Evolutionary conservation across 2,113 vertebrate genomes (phyloP).

Genomic region (Limnothrissa miodon): DNA sequence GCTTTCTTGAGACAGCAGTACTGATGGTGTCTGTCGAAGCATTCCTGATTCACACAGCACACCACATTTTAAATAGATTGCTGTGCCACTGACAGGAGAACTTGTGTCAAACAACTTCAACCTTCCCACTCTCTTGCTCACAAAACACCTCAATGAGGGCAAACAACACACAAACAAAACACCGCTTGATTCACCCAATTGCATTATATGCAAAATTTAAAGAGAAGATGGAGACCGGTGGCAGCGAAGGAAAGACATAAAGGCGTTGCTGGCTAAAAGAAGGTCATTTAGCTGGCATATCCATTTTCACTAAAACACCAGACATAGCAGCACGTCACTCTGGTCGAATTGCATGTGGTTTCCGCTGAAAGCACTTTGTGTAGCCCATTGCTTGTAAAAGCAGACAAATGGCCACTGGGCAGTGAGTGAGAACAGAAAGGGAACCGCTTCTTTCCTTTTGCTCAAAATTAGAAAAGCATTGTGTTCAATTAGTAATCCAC

Average conservation of each 20-base stretch:
- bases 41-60: background rate
- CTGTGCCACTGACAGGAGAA: background rate
- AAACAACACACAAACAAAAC: background rate
- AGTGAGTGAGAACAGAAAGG: background rate
- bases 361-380: conserved; percentile 3
- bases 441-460: background rate
- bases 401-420: conserved; percentile 1
- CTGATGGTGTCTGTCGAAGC: background rate
- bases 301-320: conserved; percentile 6
- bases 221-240: background rate
- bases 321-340: conserved; percentile 8
- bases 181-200: background rate
- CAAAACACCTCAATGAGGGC: background rate
- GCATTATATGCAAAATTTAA: background rate
- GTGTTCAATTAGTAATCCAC: background rate
- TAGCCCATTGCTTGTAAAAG: background rate
- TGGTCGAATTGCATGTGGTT: conserved; percentile 4
- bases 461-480: background rate
- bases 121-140: background rate
- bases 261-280: background rate
- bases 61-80: background rate
- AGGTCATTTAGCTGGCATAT: background rate
- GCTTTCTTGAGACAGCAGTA: background rate
- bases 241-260: background rate
- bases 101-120: background rate